Evolutionary conservation across 2,888 invertebrate species (phyloP).

Genomic region (Brachypterus glaber): DNA sequence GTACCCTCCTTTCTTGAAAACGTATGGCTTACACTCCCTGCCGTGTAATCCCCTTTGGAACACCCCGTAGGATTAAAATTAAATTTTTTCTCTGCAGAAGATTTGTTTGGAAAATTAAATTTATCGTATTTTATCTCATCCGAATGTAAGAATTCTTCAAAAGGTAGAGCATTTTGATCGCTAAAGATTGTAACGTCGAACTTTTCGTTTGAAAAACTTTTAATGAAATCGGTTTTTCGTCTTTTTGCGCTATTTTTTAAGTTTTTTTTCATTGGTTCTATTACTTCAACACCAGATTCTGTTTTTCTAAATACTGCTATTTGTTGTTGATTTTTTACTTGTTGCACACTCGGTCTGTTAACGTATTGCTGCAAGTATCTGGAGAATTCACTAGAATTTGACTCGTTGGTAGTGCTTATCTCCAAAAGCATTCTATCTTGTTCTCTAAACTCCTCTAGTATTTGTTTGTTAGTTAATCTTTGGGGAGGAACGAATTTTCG

Average conservation of each 20-base stretch:
- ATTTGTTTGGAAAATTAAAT: slow-evolving; percentile 21
- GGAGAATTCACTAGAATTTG: slow-evolving; percentile 17
- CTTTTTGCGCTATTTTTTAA: slow-evolving; percentile 11
- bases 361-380: slow-evolving; percentile 26
- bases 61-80: slow-evolving; percentile 14
- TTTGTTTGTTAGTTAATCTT: slow-evolving; percentile 29
- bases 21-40: slow-evolving; percentile 12
- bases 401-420: slow-evolving; percentile 14
- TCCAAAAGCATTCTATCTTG: slow-evolving; percentile 29
- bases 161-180: slow-evolving; percentile 22
- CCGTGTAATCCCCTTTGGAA: slow-evolving; percentile 16
- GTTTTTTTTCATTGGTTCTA: slow-evolving; percentile 18
- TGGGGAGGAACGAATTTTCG: slow-evolving; percentile 24
- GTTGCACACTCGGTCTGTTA: slow-evolving; percentile 31
- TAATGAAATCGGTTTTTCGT: slow-evolving; percentile 9
- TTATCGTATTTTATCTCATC: slow-evolving; percentile 23
- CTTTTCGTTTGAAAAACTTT: slow-evolving; percentile 10
- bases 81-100: slow-evolving; percentile 10
- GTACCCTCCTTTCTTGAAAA: too few species aligned
- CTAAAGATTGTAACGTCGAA: slow-evolving; percentile 21
- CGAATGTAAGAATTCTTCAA: slow-evolving; percentile 29
- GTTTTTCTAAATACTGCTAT: slow-evolving; percentile 29
- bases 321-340: slow-evolving; percentile 29
- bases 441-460: slow-evolving; percentile 28
- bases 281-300: slow-evolving; percentile 26